phyloP scores from a whole-genome alignment of 2,888 invertebrate species.

The Oasisia sp. region DNA sequence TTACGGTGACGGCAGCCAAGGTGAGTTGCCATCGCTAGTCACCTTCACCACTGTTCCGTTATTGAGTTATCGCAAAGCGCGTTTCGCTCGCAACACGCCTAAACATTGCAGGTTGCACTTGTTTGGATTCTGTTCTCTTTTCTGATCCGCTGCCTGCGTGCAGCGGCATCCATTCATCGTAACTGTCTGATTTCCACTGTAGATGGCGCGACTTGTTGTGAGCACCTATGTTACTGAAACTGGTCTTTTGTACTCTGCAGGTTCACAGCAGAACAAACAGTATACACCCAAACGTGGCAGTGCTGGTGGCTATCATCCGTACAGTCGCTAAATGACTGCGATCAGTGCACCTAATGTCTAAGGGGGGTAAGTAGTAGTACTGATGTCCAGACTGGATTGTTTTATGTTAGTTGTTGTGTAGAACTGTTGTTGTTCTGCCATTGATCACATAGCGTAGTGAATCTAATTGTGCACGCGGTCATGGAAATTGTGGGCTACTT shows the following conservation, averaged over 20 bases:
- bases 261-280: neutral
- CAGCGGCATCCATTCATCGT: neutral
- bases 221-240: neutral
- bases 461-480: constrained; percentile 17
- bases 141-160: neutral
- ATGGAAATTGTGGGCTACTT: constrained; percentile 13
- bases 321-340: constrained; percentile 17
- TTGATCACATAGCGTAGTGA: neutral
- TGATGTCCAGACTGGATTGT: constrained; percentile 13
- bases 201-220: constrained; percentile 1
- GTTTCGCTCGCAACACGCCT: neutral
- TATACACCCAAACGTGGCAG: constrained; percentile 21
- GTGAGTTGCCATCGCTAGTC: constrained; percentile 17
- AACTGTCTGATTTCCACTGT: neutral
- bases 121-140: neutral
- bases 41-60: constrained; percentile 14
- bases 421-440: constrained; percentile 24
- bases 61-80: neutral
- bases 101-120: neutral
- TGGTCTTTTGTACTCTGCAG: neutral
- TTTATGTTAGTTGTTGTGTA: constrained; percentile 24
- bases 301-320: constrained; percentile 6
- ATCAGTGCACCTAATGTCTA: constrained; percentile 17
- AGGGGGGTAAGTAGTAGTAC: constrained; percentile 17
- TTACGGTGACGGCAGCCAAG: constrained; percentile 17